Evolutionary conservation across 2,113 vertebrate genomes (phyloP), one percentile per base, ranked within the genome.

Genomic region (Dromas ardeola): DNA sequence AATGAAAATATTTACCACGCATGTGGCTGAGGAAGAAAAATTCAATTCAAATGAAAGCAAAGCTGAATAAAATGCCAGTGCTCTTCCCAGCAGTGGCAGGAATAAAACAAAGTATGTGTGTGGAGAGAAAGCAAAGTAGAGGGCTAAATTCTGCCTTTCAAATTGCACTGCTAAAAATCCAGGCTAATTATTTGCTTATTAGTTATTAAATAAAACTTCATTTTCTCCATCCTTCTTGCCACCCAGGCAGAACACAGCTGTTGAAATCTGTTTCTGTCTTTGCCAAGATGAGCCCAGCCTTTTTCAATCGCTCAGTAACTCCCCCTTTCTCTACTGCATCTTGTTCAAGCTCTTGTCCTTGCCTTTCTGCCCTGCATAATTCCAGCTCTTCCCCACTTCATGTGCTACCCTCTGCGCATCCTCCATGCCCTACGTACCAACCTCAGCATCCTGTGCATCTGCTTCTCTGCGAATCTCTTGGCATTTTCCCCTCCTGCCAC

Each of bases 281-380:
- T 82, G 58, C 81, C 84, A 80, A 42, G 73, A 85, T 21, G 77
- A 93, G 65, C 81, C 66, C 91, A 79, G 69, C 40, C 58, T 62
- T 88, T 87, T 69, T 83, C 86, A 94, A 52, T 8, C 81, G 38
- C 66, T 80, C 78, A 5, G 65, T 36, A 7, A 69, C 77, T 88
- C 86, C 32, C 61, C 53, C 78, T 80, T 62, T 47, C 89, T 86
- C 91, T 82, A 8, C 72, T 76, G 45, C 78, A 26, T 77, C 77
- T 93, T 13, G 3, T 62, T 90, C 4, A 15, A 77, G 23, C 71
- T 96, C 87, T 97, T 47, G 94, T 97, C 97, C 97, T 96, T 97
- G 94, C 40, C 71, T 80, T 70, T 66, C 52, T 90, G 87, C 89
- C 89, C 93, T 94, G 89, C 78, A 70, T 34, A 79, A 53, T 85